Percentiles rank a stretch among this genome's conserved stretches.
phyloP scores from a whole-genome alignment of 1,140 invertebrate genomes.

The Lordiphosa mommai region DNA sequence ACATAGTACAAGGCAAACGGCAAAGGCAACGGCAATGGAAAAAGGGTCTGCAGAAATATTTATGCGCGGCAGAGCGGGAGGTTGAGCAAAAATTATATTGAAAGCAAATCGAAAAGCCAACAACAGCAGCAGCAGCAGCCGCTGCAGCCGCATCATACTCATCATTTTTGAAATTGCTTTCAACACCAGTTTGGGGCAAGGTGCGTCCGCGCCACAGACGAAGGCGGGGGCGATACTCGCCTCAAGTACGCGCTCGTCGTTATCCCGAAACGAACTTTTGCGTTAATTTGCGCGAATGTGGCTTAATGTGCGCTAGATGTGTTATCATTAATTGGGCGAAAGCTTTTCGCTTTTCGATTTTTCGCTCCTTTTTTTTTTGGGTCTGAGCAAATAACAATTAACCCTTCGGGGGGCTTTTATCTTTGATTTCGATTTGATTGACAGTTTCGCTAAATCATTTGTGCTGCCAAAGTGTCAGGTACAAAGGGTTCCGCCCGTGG shows the following conservation, averaged over 20 bases:
- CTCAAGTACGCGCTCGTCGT: conserved; percentile 26
- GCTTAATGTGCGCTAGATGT: conserved; percentile 58
- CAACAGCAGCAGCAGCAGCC: conserved; percentile 35
- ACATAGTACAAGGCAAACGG: conserved; percentile 6
- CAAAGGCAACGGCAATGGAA: conserved; percentile 18
- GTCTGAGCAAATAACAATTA: not conserved
- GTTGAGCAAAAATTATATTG: conserved; percentile 54
- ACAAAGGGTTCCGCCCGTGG: conserved; percentile 60
- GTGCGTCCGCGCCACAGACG: conserved; percentile 12
- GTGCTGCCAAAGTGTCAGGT: conserved; percentile 47
- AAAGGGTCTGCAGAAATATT: conserved; percentile 45
- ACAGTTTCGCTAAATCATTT: conserved; percentile 69
- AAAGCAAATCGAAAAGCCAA: conserved; percentile 74
- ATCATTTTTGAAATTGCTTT: conserved; percentile 80
- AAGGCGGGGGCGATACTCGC: conserved; percentile 4
- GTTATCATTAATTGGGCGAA: conserved; percentile 6
- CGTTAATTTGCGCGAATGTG: conserved; percentile 73
- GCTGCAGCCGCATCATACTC: conserved; percentile 61
- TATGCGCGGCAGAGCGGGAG: conserved; percentile 28
- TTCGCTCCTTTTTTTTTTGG: too few species aligned
- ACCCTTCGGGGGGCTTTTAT: not conserved
- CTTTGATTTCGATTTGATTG: conserved; percentile 49
- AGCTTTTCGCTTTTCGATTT: not conserved
- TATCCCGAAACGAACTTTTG: conserved; percentile 25
- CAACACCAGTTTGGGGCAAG: conserved; percentile 71